Evolutionary conservation across 2,888 invertebrate species (phyloP).

Genomic region (Disparrhopalites patrizii): DNA sequence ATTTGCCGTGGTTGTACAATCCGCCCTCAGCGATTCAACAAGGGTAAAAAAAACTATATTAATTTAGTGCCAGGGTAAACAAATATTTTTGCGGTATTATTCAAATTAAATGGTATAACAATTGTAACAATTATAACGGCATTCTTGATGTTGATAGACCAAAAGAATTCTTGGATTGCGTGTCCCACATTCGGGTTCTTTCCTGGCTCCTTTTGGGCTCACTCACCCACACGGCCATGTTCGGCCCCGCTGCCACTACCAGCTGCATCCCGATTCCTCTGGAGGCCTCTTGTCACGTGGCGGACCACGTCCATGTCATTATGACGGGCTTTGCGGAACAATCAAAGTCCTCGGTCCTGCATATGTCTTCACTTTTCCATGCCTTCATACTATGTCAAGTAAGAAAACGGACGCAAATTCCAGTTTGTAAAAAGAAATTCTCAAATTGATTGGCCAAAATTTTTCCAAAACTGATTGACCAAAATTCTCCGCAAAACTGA

Average conservation of each 20-base stretch:
- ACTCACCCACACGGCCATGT: constrained; percentile 77
- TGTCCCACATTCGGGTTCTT: constrained; percentile 85
- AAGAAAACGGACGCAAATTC: too few relatives aligned
- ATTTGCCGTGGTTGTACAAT: constrained; percentile 86
- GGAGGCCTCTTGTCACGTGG: constrained; percentile 92
- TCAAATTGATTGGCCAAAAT: too few relatives aligned
- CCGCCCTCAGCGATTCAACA: constrained; percentile 74
- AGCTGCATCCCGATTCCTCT: constrained; percentile 81
- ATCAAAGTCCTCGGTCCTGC: constrained; percentile 81
- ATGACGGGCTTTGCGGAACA: constrained; percentile 96
- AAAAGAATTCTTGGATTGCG: constrained; percentile 91
- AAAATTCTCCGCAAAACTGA: too few relatives aligned
- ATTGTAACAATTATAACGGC: too few relatives aligned
- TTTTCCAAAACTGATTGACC: too few relatives aligned
- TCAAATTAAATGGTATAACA: too few relatives aligned
- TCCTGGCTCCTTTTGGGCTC: constrained; percentile 96
- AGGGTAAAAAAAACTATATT: constrained; percentile 59
- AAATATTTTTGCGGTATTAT: too few relatives aligned
- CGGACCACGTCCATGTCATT: constrained; percentile 95
- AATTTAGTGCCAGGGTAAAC: background rate
- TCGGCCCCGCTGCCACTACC: constrained; percentile 57
- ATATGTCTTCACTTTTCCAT: constrained; percentile 95
- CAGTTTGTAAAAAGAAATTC: too few relatives aligned
- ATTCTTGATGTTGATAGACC: constrained; percentile 61
- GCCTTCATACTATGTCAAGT: constrained; percentile 96